Base-by-base conservation (phyloP, 2,888 invertebrate genomes). In the Nycteola revayana region DNA sequence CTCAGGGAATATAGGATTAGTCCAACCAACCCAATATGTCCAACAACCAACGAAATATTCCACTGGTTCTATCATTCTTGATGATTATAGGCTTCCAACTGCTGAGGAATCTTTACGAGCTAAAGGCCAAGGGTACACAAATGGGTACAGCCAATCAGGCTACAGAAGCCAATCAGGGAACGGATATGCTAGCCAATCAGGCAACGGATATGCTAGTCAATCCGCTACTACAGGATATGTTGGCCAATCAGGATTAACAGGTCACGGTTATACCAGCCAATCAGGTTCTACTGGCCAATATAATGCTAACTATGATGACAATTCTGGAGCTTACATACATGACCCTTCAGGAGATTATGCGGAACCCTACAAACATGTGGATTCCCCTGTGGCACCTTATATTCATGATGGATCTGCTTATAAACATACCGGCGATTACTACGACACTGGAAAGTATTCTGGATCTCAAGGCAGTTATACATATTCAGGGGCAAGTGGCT, bases 281-380 rank as follows among this genome's bases (percentile, higher is more conserved):
- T 25, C 43, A 9, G 38, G 56, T 7, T 60, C 56, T 11, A 43
- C 48, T 7, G 27, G 30, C 28, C 60, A 63, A 22, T 71, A 71
- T 29, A 66, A 52, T 21, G 47, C 43, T 17, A 62, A 51, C 40
- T 67, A 69, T 32, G 66, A 63, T 14, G 77, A 82, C 21, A 62
- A 75, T 30, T 76, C 86, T 8, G 89, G 89, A n/a, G 75, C 77
- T 1, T 89, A 89, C 48, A 68, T 85, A 1, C 89, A 89, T 44
- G 89, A 89, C 46, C 79, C 87, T 40, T 62, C 83, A 2, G 89
- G 89, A 17, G 89, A 89, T 37, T 68, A 74, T 22, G 87, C 86
- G 1, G 75, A 71, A 35, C 86, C 87, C 9, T 89, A 89, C 50
- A 74, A 61, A 38, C 89, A 89, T 41, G 49, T 72, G n/a, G 75